These are phyloP conservation scores for Caenorhabditis sp. DNA, from an alignment of 2,888 invertebrate species.

Conservation along the genomic window DNA sequence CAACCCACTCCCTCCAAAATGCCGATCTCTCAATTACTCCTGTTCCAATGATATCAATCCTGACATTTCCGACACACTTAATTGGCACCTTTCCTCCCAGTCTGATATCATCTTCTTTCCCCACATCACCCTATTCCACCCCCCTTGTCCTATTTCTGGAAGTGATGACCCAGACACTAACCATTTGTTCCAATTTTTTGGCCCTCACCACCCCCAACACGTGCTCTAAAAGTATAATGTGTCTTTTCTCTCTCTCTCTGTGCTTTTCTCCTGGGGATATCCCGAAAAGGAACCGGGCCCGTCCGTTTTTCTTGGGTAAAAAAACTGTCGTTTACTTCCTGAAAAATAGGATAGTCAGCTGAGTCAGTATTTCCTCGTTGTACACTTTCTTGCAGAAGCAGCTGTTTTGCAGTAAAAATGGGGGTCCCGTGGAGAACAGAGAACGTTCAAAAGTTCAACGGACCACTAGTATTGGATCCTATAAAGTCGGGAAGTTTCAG, in stretches of 20 bases:
- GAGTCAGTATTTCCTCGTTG: constrained; percentile 30
- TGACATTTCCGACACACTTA: background rate
- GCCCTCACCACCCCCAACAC: constrained; percentile 11
- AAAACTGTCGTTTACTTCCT: constrained; percentile 14
- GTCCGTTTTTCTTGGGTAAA: background rate
- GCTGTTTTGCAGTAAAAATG: background rate
- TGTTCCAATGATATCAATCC: background rate
- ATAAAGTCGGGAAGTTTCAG: no score
- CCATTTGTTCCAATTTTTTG: background rate
- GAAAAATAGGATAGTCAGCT: constrained; percentile 36
- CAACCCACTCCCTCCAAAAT: background rate
- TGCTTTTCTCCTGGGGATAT: constrained; percentile 6
- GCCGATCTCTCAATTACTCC: background rate
- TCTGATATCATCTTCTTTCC: constrained; percentile 7
- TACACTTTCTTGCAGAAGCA: background rate
- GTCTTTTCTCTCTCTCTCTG: background rate
- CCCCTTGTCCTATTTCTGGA: background rate
- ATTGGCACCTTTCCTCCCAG: background rate
- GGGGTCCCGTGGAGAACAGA: constrained; percentile 10
- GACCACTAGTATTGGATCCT: background rate
- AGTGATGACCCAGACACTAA: constrained; percentile 2
- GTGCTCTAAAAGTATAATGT: constrained; percentile 12
- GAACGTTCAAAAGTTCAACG: constrained; percentile 34
- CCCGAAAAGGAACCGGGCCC: constrained; percentile 14
- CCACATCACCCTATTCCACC: constrained; percentile 1